Conservation (phyloP, 2,888 invertebrate species). For the Heliconius hortense region DNA sequence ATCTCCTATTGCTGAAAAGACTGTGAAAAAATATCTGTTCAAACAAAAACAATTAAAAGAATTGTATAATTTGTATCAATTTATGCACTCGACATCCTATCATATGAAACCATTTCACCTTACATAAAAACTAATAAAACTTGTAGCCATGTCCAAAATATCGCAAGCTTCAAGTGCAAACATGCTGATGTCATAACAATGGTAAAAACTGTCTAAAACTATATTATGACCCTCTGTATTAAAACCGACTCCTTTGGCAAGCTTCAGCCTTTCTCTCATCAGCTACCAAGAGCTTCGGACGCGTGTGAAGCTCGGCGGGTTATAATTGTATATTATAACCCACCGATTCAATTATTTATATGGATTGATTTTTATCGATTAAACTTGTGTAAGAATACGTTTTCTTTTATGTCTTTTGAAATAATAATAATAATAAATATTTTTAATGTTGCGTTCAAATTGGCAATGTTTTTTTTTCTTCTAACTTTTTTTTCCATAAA, state of each 20-base stretch:
- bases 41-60: too few species aligned
- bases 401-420: too few species aligned
- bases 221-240: neutral
- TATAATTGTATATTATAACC: neutral
- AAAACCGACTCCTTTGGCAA: neutral
- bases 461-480: neutral
- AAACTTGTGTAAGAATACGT: neutral
- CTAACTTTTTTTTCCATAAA: neutral
- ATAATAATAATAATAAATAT: neutral
- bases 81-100: too few species aligned
- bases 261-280: neutral
- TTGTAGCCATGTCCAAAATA: neutral
- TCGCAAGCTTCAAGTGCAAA: neutral
- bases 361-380: neutral
- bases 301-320: neutral
- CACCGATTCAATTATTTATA: too few species aligned
- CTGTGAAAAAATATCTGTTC: too few species aligned
- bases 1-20: too few species aligned
- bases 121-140: too few species aligned
- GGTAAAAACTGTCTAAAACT: neutral
- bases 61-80: too few species aligned
- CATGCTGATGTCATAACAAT: neutral
- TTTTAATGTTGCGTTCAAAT: neutral
- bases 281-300: conserved; percentile 7
- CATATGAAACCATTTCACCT: too few species aligned